Evolutionary conservation across 1,140 invertebrate genomes (phyloP).

Genomic region (Lordiphosa mommai): DNA sequence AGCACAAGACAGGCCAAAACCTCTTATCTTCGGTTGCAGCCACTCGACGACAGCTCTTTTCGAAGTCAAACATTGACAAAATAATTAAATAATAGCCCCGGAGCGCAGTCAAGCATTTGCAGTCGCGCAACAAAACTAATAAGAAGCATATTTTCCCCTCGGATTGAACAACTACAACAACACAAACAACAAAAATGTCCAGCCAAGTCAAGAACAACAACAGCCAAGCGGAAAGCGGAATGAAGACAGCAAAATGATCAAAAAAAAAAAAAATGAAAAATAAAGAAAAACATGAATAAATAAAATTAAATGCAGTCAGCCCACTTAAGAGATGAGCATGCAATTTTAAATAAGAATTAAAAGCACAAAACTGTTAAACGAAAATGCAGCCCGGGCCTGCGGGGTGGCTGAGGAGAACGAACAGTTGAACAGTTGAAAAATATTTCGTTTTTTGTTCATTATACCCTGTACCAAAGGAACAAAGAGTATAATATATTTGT

Average conservation of each 20-base stretch:
- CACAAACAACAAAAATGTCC: slow-evolving; percentile 30
- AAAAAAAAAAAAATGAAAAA: slow-evolving; percentile 4
- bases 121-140: slow-evolving; percentile 48
- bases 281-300: slow-evolving; percentile 55
- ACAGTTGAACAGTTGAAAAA: slow-evolving; percentile 3
- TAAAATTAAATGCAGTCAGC: slow-evolving; percentile 67
- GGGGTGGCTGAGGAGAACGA: neutral
- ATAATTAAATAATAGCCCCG: slow-evolving; percentile 68
- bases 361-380: slow-evolving; percentile 55
- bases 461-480: no score
- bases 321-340: slow-evolving; percentile 74
- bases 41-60: slow-evolving; percentile 9
- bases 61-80: slow-evolving; percentile 57
- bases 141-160: slow-evolving; percentile 52
- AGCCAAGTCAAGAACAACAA: slow-evolving; percentile 38
- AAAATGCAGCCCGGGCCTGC: slow-evolving; percentile 7
- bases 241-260: neutral
- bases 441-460: neutral
- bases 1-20: slow-evolving; percentile 15
- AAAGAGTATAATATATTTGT: no score
- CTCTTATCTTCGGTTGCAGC: neutral
- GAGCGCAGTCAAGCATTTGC: slow-evolving; percentile 35
- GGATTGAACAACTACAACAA: slow-evolving; percentile 20
- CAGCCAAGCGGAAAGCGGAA: neutral
- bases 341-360: slow-evolving; percentile 75